These are phyloP conservation scores for Osedax fenrisi DNA, from an alignment of 2,888 invertebrate species.

Conservation along the genomic window DNA sequence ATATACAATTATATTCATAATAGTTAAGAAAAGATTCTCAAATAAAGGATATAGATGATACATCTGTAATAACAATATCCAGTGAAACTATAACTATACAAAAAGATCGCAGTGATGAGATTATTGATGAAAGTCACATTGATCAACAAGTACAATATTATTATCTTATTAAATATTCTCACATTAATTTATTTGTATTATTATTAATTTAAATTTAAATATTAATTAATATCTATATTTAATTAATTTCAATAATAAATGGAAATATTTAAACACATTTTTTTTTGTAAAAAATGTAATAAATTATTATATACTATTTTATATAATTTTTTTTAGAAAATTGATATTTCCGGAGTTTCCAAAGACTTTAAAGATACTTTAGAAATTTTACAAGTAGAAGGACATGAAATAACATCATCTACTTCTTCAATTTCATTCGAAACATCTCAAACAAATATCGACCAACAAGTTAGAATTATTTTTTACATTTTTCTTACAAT, in stretches of 20 bases:
- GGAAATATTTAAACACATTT: neutral
- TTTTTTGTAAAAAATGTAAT: neutral
- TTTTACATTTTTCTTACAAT: too few species aligned
- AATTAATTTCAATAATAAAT: neutral
- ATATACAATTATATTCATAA: too few species aligned
- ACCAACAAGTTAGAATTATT: neutral
- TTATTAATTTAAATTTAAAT: neutral
- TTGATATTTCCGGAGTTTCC: neutral
- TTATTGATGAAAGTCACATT: too few species aligned
- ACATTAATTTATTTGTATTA: neutral
- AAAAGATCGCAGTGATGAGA: too few species aligned
- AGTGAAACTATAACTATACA: too few species aligned
- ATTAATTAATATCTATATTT: neutral
- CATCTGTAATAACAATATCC: too few species aligned
- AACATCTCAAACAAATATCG: neutral
- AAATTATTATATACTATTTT: neutral
- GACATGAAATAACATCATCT: neutral
- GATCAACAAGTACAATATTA: neutral
- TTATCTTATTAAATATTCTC: neutral
- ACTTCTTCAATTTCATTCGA: neutral
- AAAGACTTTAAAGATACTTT: neutral
- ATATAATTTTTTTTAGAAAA: neutral
- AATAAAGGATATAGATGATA: too few species aligned
- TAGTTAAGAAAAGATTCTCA: too few species aligned
- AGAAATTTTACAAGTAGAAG: neutral